These are phyloP conservation scores for Pelobates fuscus DNA, from an alignment of 2,113 vertebrate genomes.

Conservation along the genomic window DNA sequence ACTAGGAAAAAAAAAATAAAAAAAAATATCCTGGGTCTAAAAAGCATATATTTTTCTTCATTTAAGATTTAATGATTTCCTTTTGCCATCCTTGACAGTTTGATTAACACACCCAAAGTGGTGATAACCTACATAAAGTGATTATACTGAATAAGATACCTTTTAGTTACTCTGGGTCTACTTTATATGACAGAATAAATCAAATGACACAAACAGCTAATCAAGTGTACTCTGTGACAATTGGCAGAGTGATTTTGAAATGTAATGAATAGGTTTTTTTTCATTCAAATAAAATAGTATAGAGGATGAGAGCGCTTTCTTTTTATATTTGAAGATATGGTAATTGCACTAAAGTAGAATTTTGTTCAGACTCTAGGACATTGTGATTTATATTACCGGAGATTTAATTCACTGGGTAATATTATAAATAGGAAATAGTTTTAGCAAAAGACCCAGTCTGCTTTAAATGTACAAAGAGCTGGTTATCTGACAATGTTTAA, in stretches of 20 bases:
- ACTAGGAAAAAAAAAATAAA: conserved; percentile 61
- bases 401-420: too few species aligned
- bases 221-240: conserved; percentile 6
- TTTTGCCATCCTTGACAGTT: conserved; percentile 60
- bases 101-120: conserved; percentile 63
- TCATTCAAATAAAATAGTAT: not conserved
- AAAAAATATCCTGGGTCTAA: conserved; percentile 52
- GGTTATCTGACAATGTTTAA: too few species aligned
- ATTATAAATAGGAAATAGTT: too few species aligned
- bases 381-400: too few species aligned
- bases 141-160: conserved; percentile 51
- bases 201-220: conserved; percentile 11
- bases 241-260: not conserved
- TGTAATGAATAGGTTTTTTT: not conserved
- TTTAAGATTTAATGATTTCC: conserved; percentile 59
- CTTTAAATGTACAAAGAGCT: too few species aligned
- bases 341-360: not conserved
- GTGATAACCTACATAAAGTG: conserved; percentile 47
- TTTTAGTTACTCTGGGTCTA: conserved; percentile 10
- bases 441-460: too few species aligned
- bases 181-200: conserved; percentile 13
- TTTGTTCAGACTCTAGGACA: not conserved
- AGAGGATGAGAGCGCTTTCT: not conserved
- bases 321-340: not conserved
- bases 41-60: conserved; percentile 69